A percentile compares a stretch with the other conserved stretches of the same genome.
Conservation (phyloP, 2,888 invertebrate species). For the Mythimna loreyi region DNA sequence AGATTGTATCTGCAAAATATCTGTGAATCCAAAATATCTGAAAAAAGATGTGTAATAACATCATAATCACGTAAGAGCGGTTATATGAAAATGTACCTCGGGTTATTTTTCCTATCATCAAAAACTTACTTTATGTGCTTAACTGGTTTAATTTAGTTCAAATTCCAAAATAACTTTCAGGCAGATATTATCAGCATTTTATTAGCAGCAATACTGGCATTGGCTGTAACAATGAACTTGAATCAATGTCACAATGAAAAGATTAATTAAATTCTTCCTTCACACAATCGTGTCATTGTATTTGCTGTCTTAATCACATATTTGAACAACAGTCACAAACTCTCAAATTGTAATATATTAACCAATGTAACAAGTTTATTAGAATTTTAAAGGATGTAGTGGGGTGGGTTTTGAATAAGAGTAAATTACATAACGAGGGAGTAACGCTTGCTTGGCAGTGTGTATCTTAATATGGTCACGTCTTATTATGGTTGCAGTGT, state of each 20-base stretch:
- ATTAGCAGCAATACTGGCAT: background rate
- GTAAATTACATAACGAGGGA: slow-evolving; percentile 33
- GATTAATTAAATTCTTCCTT: background rate
- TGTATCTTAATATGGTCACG: slow-evolving; percentile 38
- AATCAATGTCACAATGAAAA: background rate
- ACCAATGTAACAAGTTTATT: slow-evolving; percentile 57
- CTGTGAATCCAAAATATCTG: no score
- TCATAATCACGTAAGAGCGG: no score
- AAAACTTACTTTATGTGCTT: no score
- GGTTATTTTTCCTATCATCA: no score
- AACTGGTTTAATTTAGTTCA: no score
- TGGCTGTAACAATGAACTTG: background rate
- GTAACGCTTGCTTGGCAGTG: slow-evolving; percentile 17
- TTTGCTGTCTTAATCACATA: slow-evolving; percentile 23
- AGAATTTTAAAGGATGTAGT: slow-evolving; percentile 38
- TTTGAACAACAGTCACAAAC: slow-evolving; percentile 30
- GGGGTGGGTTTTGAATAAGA: slow-evolving; percentile 21
- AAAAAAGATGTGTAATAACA: no score
- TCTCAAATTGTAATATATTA: slow-evolving; percentile 46
- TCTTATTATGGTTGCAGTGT: slow-evolving; percentile 19
- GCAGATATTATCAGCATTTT: background rate
- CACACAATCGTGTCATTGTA: slow-evolving; percentile 12
- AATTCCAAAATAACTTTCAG: background rate
- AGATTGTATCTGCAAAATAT: no score
- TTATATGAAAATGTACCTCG: no score